Evolutionary conservation across 2,797 vertebrate genomes (phyloP), one percentile per base, ranked within the genome.

Genomic region (Epinephelus malabaricus): DNA sequence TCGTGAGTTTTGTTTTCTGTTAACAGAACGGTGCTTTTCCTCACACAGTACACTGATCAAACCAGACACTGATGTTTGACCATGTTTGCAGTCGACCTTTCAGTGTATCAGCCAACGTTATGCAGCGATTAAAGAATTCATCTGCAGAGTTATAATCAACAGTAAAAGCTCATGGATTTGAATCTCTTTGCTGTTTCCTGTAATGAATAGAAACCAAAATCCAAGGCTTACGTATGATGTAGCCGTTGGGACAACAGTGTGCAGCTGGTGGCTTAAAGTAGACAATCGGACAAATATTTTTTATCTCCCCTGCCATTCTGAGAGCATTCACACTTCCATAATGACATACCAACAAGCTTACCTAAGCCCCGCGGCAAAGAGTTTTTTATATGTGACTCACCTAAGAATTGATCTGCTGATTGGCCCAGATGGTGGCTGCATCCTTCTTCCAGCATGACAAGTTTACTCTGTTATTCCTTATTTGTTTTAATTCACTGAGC

Each of bases 201-300:
- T 56, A 56, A 67, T 69, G 27, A 79, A 82, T 25, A 21, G 7
- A 72, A 80, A 71, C 56, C 38, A 25, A 85, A 88, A 72, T 69
- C 75, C 70, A 30, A 47, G 56, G 30, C 51, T 77, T 69, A 49
- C n/a, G 21, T 78, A 47, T 65, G 71, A 73, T 74, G 66, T 34
- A 51, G 78, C 76, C 82, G 21, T 61, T 61, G 68, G 65, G 76
- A 82, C 51, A 73, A 55, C 51, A 67, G 43, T 75, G 61, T 74
- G 74, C 75, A 79, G 55, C 76, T 81, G 43, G 69, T 73, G 63
- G 65, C 69, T 83, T 78, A 66, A 78, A 83, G 49, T 45, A 83
- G 61, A 86, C 68, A 71, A 66, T 64, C 71, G 73, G 53, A 66
- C 50, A 59, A 49, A 73, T 71, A 49, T 69, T 70, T 75, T 65